These are phyloP conservation scores for Linyphia triangularis DNA, from an alignment of 2,888 invertebrate species.

Conservation along the genomic window DNA sequence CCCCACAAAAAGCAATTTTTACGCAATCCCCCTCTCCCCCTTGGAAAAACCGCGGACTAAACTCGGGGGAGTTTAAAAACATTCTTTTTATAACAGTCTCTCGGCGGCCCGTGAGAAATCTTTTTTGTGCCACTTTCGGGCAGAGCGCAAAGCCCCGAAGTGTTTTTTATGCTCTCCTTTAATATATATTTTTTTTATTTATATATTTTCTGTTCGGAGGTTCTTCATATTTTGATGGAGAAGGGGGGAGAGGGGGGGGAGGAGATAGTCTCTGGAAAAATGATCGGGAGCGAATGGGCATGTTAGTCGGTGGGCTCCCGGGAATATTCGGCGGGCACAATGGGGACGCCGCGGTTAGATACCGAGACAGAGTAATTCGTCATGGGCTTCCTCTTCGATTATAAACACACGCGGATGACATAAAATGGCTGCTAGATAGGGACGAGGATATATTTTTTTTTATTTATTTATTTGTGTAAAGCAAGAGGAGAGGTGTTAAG, in stretches of 20 bases:
- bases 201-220: not conserved
- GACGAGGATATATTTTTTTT: not conserved
- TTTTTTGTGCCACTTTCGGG: constrained; percentile 60
- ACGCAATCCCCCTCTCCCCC: constrained; percentile 19
- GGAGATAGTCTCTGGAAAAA: constrained; percentile 27
- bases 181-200: constrained; percentile 31
- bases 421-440: constrained; percentile 47
- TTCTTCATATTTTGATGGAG: constrained; percentile 33
- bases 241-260: not conserved
- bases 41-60: constrained; percentile 62
- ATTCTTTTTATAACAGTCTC: constrained; percentile 15
- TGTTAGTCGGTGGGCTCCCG: constrained; percentile 41
- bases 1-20: constrained; percentile 43
- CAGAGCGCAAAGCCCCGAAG: constrained; percentile 51
- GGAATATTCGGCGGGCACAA: constrained; percentile 23
- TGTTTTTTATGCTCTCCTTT: constrained; percentile 43
- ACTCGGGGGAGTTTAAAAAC: constrained; percentile 62
- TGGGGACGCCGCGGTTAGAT: not conserved
- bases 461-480: not conserved
- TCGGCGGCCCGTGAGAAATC: constrained; percentile 66
- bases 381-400: constrained; percentile 53
- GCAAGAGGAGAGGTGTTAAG: not conserved
- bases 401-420: constrained; percentile 50
- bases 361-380: constrained; percentile 65
- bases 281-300: constrained; percentile 61